A percentile compares a stretch with the other conserved stretches of the same genome.
phyloP scores from a whole-genome alignment of 2,888 invertebrate genomes.

The Alloplasta piceator region DNA sequence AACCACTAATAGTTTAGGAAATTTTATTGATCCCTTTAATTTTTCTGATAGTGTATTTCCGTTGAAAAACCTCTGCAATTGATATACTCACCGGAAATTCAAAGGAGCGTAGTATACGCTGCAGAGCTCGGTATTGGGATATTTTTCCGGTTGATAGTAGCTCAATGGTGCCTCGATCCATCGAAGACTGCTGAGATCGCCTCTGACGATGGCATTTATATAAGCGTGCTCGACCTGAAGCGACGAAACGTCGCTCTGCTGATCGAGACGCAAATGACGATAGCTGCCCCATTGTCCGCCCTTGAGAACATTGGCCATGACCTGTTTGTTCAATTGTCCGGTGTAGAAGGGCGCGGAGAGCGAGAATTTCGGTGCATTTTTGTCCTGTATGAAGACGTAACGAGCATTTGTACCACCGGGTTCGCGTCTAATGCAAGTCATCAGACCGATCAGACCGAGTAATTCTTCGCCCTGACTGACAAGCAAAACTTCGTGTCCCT shows the following conservation, averaged over 20 bases:
- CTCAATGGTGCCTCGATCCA: slow-evolving; percentile 96
- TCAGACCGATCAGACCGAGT: slow-evolving; percentile 91
- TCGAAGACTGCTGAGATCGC: slow-evolving; percentile 95
- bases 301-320: slow-evolving; percentile 93
- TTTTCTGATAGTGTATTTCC: too few species aligned
- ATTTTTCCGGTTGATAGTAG: slow-evolving; percentile 84
- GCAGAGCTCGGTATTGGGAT: slow-evolving; percentile 88
- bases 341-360: slow-evolving; percentile 86
- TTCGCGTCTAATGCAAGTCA: slow-evolving; percentile 95
- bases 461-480: slow-evolving; percentile 88
- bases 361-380: slow-evolving; percentile 86
- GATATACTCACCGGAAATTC: slow-evolving; percentile 88
- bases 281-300: slow-evolving; percentile 94
- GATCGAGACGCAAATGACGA: slow-evolving; percentile 90
- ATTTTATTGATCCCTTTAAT: too few species aligned
- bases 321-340: slow-evolving; percentile 89
- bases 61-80: too few species aligned
- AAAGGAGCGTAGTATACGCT: slow-evolving; percentile 96
- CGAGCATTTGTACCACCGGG: slow-evolving; percentile 92
- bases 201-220: slow-evolving; percentile 95
- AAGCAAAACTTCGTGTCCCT: slow-evolving; percentile 87
- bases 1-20: too few species aligned
- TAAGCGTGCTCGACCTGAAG: slow-evolving; percentile 95
- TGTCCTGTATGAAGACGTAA: slow-evolving; percentile 89
- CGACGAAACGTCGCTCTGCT: slow-evolving; percentile 79